phyloP scores from a whole-genome alignment of 2,113 vertebrate genomes.

The Apeltes quadracus region DNA sequence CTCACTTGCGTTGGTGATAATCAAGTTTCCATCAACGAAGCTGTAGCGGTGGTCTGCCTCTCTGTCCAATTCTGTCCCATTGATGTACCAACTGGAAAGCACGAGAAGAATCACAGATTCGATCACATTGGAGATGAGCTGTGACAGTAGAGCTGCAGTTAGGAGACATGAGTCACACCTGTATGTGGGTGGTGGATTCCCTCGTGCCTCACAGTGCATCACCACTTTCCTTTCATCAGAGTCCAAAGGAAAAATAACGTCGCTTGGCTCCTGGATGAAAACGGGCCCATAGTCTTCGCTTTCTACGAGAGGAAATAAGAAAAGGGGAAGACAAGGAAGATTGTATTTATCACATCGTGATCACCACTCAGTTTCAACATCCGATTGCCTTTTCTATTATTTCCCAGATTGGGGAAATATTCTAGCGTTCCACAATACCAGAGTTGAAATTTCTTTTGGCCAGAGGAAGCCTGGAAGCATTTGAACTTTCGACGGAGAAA shows the following conservation, averaged over 20 bases:
- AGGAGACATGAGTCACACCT: conserved; percentile 80
- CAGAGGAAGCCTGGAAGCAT: not conserved
- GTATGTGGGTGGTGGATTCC: conserved; percentile 88
- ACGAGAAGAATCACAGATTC: conserved; percentile 13
- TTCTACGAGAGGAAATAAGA: conserved; percentile 77
- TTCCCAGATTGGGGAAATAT: not conserved
- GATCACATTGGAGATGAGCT: conserved; percentile 14
- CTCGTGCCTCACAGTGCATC: conserved; percentile 89
- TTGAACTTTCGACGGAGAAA: not conserved
- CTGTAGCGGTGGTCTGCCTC: conserved; percentile 88
- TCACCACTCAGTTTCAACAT: conserved; percentile 14
- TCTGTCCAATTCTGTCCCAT: conserved; percentile 87
- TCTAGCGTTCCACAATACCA: not conserved
- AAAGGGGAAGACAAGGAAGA: conserved; percentile 23
- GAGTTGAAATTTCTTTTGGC: conserved; percentile 3
- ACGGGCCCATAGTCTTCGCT: conserved; percentile 91
- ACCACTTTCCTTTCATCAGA: conserved; percentile 93
- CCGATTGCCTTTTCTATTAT: conserved; percentile 25
- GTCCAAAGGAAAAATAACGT: conserved; percentile 88
- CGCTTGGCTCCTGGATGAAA: conserved; percentile 91
- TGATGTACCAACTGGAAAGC: conserved; percentile 88
- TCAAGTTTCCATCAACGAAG: conserved; percentile 88
- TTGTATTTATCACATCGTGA: conserved; percentile 27
- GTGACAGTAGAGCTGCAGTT: conserved; percentile 6
- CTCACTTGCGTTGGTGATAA: conserved; percentile 89